Base-by-base conservation (phyloP, 1,140 invertebrate genomes). In the Pseudomyrmex dendroicus region DNA sequence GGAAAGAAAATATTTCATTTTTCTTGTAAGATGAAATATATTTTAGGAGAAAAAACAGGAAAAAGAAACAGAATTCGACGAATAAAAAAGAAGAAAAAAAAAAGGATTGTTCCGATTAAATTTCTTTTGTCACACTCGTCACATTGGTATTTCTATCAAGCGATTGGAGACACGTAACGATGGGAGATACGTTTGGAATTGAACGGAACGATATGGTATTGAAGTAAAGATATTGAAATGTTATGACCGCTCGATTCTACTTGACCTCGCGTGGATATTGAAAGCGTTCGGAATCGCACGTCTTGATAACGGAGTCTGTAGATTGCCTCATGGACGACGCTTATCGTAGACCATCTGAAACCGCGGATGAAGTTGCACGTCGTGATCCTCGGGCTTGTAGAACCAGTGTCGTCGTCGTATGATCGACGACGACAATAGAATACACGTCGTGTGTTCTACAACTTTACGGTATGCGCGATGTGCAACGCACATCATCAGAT, bases 301-400 rank as follows among this genome's bases (percentile, higher is more conserved):
- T 9, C 64, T 68, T 57, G 76, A 80, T 80, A 80, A 80, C 66
- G 76, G 76, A 56, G 54, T 12, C 52, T 54, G 66, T 80, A 61
- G 66, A 61, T 80, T 80, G 54, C 66, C 15, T 78, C 20, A 25
- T 13, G 54, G 66, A 50, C 44, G 54, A 70, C 66, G 66, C 54
- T 80, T 80, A 80, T 80, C 66, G 66, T 12, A 46, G 54, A 48
- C 52, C 44, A 70, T 78, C 76, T 57, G 66, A 57, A 15, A 68
- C 66, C 44, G 56, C 61, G 56, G 85, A 87, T 86, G 85, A 87
- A 86, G 80, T 86, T 87, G 85, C 86, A 72, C 46, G 61, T 35
- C 78, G 57, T 54, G 63, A 54, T 76, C 77, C 64, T 22, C 54
- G 44, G 44, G n/a, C 44, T 50, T 80, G 66, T 80, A 80, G 57